Conservation (phyloP, 2,888 invertebrate species). For the Tethea ocularis region DNA sequence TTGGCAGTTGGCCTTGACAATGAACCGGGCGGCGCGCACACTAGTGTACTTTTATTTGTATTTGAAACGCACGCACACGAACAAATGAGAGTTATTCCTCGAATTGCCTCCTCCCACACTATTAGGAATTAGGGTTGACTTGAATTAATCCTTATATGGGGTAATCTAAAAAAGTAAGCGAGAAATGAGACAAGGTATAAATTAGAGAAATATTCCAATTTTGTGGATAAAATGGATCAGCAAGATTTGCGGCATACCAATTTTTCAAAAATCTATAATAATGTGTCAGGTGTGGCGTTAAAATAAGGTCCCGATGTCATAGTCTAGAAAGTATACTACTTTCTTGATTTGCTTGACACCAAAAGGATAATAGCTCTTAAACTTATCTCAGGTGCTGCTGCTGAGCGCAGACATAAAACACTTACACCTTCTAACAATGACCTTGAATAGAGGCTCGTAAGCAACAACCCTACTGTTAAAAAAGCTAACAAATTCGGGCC, state of each 20-base stretch:
- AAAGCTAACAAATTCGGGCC: constrained; percentile 58
- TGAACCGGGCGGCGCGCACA: constrained; percentile 81
- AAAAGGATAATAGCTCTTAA: not conserved
- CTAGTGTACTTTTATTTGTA: constrained; percentile 50
- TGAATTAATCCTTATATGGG: constrained; percentile 7
- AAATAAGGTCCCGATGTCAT: not conserved
- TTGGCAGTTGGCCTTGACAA: constrained; percentile 83
- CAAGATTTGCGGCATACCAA: too few relatives aligned
- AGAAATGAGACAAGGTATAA: too few relatives aligned
- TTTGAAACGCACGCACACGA: constrained; percentile 62
- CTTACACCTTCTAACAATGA: constrained; percentile 13
- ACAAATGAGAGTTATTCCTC: constrained; percentile 64
- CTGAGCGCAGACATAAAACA: not conserved
- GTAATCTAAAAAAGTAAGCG: not conserved
- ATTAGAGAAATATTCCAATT: too few relatives aligned
- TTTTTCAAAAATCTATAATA: not conserved
- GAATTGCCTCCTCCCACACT: constrained; percentile 77
- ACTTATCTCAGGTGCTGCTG: not conserved
- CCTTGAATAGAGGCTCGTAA: constrained; percentile 15
- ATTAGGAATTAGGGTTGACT: constrained; percentile 66
- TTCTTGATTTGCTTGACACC: too few relatives aligned
- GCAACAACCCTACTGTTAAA: constrained; percentile 67
- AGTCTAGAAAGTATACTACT: not conserved
- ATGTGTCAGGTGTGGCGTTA: not conserved
- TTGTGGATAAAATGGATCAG: not conserved